Evolutionary conservation across 1,140 invertebrate species (phyloP), one percentile per base, ranked within the genome.

Genomic region (Holotrichia oblita): DNA sequence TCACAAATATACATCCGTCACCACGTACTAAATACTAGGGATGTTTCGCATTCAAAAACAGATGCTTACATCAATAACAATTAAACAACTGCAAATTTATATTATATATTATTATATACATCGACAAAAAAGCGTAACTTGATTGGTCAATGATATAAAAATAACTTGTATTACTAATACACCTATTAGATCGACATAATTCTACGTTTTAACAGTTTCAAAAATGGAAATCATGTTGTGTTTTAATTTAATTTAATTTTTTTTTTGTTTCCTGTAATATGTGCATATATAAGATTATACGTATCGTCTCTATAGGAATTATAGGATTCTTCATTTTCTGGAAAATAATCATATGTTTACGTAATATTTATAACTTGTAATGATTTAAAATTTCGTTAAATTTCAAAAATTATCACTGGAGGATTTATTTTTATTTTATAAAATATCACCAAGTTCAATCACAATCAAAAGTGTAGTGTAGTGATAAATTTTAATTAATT

Each of bases 61-160:
- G 75, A 81, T 81, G 82, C 80, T 83, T 80, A 85, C 83, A 85
- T 84, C 81, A 78, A 84, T 85, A 85, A 86, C 84, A 85, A 85
- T 83, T 69, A 85, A 85, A 86, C 85, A 85, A 85, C 81, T 85
- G 82, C 84, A 83, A 84, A 82, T 83, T 82, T 83, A 80, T 77
- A 73, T 42, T 77, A 42, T 55, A 78, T 73, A 80, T 79, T 40
- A 59, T 69, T 86, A 86, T 86, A 85, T 86, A 87, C 85, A 87
- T 83, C 84, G 85, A 85, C 84, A 83, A 83, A 85, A 84, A 86
- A 86, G 83, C 82, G 83, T 85, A 85, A 86, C 82, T 86, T 84
- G 83, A 85, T 86, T 86, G 85, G 85, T 86, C 85, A 85, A 86
- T 86, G 85, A 86, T 86, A 86, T 85, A 86, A 86, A 86, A 86